Base-by-base conservation (phyloP, 2,888 invertebrate species). In the Drosophila affinis region DNA sequence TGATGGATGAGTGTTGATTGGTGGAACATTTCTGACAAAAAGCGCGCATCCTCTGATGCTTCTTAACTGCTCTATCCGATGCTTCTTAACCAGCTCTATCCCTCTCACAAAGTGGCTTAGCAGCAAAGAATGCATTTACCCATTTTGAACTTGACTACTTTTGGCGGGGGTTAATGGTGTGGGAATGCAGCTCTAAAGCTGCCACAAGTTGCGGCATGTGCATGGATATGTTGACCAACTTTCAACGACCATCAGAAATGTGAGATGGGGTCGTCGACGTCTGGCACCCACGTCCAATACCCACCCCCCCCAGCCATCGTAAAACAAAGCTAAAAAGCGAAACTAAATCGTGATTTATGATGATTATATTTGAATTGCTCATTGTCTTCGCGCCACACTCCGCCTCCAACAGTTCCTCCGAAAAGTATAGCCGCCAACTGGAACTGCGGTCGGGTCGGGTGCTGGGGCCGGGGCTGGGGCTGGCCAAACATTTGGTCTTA, bases 311-410 rank as follows among this genome's bases (percentile, higher is more conserved):
- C 18, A 18, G 18, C 18, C 18, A 18, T 18, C 18, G 18, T 18
- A 18, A 18, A 18, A 18, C 18, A 18, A 71, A 53, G 39, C 47
- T 39, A 21, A 73, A 72, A 72, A 59, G 75, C 71, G 76, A 71
- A 74, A 74, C 73, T 76, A 74, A 74, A 75, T 75, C 75, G 76
- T 76, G 76, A 76, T 75, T 75, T 75, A 75, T 75, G 63, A 75
- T 75, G 74, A 75, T 75, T 75, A 76, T 71, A 75, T 76, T 75
- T 71, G 75, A 73, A 69, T 75, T 75, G 61, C 62, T 62, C 58
- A 72, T 70, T 69, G 71, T 69, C 44, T 72, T 39, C 39, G 39
- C 39, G 39, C 65, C 48, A 65, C 65, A 65, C 65, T 55, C 29
- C 10, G 3, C 32, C 29, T 2, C 29, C 29, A 9, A 9, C 0